Percentiles rank a stretch among this genome's conserved stretches.
phyloP scores from a whole-genome alignment of 2,797 vertebrate species.

The Paguma larvata region DNA sequence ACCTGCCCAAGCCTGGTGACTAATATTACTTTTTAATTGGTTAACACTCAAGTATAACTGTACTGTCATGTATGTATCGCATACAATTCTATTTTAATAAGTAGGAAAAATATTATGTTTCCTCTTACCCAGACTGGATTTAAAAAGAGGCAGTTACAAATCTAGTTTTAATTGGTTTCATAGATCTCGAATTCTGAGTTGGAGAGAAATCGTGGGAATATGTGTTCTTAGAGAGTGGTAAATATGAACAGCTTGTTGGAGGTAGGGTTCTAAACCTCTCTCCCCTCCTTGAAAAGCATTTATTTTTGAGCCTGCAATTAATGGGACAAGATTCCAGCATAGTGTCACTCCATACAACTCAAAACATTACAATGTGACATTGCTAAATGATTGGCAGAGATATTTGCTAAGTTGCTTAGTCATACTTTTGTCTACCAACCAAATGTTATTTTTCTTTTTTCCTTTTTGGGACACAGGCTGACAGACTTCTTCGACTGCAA shows the following conservation, averaged over 20 bases:
- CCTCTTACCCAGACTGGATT: neutral
- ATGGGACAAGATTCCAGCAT: neutral
- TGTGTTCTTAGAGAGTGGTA: neutral
- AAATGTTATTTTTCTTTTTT: neutral
- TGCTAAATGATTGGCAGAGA: conserved; percentile 12
- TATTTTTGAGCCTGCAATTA: neutral
- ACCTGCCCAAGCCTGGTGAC: neutral
- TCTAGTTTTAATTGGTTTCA: neutral
- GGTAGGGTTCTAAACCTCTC: neutral
- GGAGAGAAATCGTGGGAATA: neutral
- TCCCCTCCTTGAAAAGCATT: neutral
- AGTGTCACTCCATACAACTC: neutral
- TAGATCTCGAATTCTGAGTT: neutral
- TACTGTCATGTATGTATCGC: neutral
- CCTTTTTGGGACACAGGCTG: conserved; percentile 72
- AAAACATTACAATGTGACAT: neutral
- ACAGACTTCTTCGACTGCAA: conserved; percentile 75
- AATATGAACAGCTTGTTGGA: neutral
- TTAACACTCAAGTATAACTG: neutral
- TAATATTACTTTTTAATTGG: neutral
- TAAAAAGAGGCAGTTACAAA: conserved; percentile 33
- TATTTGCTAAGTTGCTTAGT: neutral
- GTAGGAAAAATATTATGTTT: neutral
- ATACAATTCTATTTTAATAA: neutral
- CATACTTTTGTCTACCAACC: neutral